These are phyloP conservation scores for Marisa cornuarietis DNA, from an alignment of 1,140 invertebrate genomes.

Conservation along the genomic window DNA sequence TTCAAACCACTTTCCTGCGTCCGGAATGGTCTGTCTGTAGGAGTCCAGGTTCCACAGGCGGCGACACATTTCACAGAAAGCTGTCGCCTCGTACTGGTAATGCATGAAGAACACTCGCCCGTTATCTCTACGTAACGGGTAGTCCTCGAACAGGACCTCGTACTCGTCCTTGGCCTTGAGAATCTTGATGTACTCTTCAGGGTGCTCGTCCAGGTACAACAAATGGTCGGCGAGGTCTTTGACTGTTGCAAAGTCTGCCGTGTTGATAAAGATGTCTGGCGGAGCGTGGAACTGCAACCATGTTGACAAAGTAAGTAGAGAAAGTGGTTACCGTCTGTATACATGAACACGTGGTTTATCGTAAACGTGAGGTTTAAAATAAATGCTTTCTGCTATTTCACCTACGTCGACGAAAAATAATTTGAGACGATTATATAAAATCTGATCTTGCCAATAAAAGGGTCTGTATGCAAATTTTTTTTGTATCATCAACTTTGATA, in stretches of 20 bases:
- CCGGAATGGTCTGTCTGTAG: conserved; percentile 13
- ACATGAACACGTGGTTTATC: no score
- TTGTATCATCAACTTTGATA: no score
- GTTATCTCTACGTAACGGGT: background rate
- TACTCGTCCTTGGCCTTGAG: conserved; percentile 28
- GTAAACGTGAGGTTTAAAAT: no score
- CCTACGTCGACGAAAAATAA: no score
- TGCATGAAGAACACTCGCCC: conserved; percentile 3
- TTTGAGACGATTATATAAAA: no score
- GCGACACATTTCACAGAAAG: conserved; percentile 25
- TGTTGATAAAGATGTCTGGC: conserved; percentile 24
- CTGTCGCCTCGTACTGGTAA: conserved; percentile 10
- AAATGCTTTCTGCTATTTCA: no score
- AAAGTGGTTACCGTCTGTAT: no score
- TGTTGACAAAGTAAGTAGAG: no score
- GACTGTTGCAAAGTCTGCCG: conserved; percentile 23
- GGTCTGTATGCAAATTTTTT: no score
- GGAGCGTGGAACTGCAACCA: background rate
- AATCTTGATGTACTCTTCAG: conserved; percentile 22
- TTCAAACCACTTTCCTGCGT: conserved; percentile 20
- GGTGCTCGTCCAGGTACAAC: conserved; percentile 29
- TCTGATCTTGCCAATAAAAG: no score
- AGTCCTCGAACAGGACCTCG: conserved; percentile 23
- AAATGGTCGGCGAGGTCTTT: conserved; percentile 34
- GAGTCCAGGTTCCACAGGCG: conserved; percentile 21